A percentile compares a stretch with the other conserved stretches of the same genome.
phyloP scores from a whole-genome alignment of 1,140 invertebrate species.

The Atopsyche davidsoni region DNA sequence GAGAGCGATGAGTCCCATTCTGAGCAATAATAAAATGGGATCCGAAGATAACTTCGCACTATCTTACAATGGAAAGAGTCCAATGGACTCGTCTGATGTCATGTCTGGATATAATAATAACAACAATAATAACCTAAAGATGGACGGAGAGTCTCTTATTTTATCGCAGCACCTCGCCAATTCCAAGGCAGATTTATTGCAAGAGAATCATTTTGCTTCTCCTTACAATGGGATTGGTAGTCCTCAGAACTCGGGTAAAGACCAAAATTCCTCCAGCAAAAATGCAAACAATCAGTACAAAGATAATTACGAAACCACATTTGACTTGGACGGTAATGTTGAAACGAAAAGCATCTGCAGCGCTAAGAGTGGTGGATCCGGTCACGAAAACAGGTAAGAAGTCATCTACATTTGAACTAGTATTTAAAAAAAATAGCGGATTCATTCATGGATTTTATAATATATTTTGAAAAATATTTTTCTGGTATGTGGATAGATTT shows the following conservation, averaged over 20 bases:
- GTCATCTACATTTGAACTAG: not conserved
- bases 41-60: constrained; percentile 26
- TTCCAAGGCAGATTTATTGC: constrained; percentile 40
- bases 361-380: constrained; percentile 59
- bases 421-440: not conserved
- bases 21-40: constrained; percentile 23
- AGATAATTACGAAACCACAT: constrained; percentile 76
- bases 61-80: constrained; percentile 37
- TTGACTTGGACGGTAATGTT: constrained; percentile 77
- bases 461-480: not conserved
- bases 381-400: constrained; percentile 59
- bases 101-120: constrained; percentile 37
- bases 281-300: constrained; percentile 40
- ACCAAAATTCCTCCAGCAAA: constrained; percentile 32
- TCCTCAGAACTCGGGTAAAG: constrained; percentile 17
- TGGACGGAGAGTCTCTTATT: constrained; percentile 44
- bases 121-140: constrained; percentile 46
- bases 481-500: not conserved
- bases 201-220: constrained; percentile 38
- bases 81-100: constrained; percentile 35
- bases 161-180: constrained; percentile 42
- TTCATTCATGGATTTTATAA: not conserved
- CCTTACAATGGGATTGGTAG: constrained; percentile 38
- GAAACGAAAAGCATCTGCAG: constrained; percentile 64
- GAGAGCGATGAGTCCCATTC: constrained; percentile 38